Evolutionary conservation across 2,888 invertebrate genomes (phyloP), one percentile per base, ranked within the genome.

Genomic region (Cylindroiulus punctatus): DNA sequence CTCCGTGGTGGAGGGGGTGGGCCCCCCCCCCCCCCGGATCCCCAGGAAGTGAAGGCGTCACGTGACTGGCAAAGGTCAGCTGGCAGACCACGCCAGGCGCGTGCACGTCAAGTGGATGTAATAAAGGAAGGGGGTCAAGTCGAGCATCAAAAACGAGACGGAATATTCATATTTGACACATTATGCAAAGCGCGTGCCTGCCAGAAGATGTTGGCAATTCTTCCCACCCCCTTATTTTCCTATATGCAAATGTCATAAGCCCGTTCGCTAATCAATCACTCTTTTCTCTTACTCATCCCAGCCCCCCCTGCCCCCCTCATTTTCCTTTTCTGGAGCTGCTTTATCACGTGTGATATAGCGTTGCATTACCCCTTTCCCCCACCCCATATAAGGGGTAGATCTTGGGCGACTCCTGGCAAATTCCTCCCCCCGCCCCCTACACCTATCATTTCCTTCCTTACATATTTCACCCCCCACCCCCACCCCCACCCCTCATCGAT

Each of bases 191-290:
- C 65, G 65, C 5, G 22, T 57, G 65, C 26, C 65, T 65, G 65
- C 7, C 22, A 65, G 26, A 65, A 65, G 65, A 65, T 22, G 65
- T 22, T 65, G 22, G 22, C 65, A 22, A 22, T 65, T 65, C 65
- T 22, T 22, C 65, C 65, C 65, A 44, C 10, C 44, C 44, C 44
- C 44, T 19, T 19, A 81, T 81, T 81, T 81, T 81, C 32, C 26
- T 32, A 30, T 42, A 82, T 82, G 82, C 82, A 85, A 85, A 85
- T 85, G 85, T 85, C 57, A 85, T 76, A 57, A 85, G 85, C 85
- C 76, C 85, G 30, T 44, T 82, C 81, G 47, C 86, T 85, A 85
- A 85, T 85, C 85, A 85, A 83, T 86, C 86, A 81, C 44, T 86
- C 47, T 81, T 82, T 32, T 30, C 76, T 40, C 85, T 65, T 76